phyloP scores from a whole-genome alignment of 2,888 invertebrate genomes.

The Emmelina monodactyla region DNA sequence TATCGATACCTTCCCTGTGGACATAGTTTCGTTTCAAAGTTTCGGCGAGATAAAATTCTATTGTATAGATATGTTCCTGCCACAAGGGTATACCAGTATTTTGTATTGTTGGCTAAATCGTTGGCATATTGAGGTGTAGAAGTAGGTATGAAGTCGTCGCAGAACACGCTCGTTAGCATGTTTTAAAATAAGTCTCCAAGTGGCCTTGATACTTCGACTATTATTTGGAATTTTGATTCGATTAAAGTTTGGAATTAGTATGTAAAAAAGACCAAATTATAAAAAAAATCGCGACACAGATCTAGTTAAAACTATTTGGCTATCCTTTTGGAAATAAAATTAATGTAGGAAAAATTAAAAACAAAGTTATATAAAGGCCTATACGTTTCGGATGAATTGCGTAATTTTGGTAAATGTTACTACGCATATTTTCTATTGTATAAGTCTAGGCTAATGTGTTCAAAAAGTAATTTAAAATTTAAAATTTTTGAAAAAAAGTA shows the following conservation, averaged over 20 bases:
- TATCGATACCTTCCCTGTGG: constrained; percentile 37
- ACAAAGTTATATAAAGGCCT: constrained; percentile 54
- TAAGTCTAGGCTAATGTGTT: constrained; percentile 79
- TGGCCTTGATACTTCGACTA: constrained; percentile 65
- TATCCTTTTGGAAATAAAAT: constrained; percentile 62
- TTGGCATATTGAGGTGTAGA: constrained; percentile 36
- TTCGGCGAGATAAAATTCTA: constrained; percentile 51
- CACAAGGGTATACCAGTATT: constrained; percentile 60
- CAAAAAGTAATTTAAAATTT: constrained; percentile 69
- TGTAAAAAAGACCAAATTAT: constrained; percentile 61
- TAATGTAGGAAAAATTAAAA: constrained; percentile 44
- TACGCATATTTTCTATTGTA: constrained; percentile 67
- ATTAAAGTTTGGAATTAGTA: constrained; percentile 61
- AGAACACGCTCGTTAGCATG: constrained; percentile 39
- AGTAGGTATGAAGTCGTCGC: constrained; percentile 31
- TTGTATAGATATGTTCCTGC: constrained; percentile 49
- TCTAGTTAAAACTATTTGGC: constrained; percentile 61
- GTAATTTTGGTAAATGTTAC: constrained; percentile 66
- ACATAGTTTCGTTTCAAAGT: constrained; percentile 42
- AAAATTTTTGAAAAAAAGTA: constrained; percentile 70
- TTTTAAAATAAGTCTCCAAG: constrained; percentile 60
- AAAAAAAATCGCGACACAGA: constrained; percentile 51
- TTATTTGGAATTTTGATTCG: constrained; percentile 59
- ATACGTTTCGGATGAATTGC: constrained; percentile 61
- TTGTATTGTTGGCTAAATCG: constrained; percentile 50